These are phyloP conservation scores for Parnassius mnemosyne DNA, from an alignment of 2,888 invertebrate genomes.

Conservation along the genomic window DNA sequence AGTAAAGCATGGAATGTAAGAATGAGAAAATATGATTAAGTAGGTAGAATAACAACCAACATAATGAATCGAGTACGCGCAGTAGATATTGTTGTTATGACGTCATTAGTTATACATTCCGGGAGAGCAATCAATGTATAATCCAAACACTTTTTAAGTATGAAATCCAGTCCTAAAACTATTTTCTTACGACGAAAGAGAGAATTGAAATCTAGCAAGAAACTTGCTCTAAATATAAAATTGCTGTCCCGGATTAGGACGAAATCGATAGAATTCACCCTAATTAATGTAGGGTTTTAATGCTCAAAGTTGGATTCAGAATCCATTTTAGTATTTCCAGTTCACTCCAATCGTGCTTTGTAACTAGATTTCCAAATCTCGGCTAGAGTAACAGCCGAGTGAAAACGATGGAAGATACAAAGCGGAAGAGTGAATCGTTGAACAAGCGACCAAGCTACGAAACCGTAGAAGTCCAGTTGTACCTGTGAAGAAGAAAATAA, in stretches of 20 bases:
- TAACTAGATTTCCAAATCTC: slow-evolving; percentile 98
- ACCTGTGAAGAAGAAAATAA: slow-evolving; percentile 61
- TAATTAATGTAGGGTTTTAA: slow-evolving; percentile 21
- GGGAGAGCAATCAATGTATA: slow-evolving; percentile 52
- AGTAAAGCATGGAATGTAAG: slow-evolving; percentile 62
- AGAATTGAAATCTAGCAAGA: slow-evolving; percentile 63
- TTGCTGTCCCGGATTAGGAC: slow-evolving; percentile 75
- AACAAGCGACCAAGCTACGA: slow-evolving; percentile 95
- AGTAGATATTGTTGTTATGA: slow-evolving; percentile 42
- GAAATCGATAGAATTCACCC: slow-evolving; percentile 46
- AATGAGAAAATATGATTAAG: slow-evolving; percentile 40
- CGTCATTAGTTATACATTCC: slow-evolving; percentile 44
- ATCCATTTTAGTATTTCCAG: slow-evolving; percentile 38
- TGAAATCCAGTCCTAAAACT: slow-evolving; percentile 51
- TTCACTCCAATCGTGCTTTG: slow-evolving; percentile 93
- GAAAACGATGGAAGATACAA: slow-evolving; percentile 98
- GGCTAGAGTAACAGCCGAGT: slow-evolving; percentile 95
- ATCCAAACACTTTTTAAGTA: slow-evolving; percentile 46
- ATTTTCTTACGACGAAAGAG: slow-evolving; percentile 48
- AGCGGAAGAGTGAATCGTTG: slow-evolving; percentile 95
- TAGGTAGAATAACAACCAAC: slow-evolving; percentile 45
- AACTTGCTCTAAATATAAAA: slow-evolving; percentile 60
- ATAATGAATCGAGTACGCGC: slow-evolving; percentile 46
- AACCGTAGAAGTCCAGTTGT: slow-evolving; percentile 95
- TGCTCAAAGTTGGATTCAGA: slow-evolving; percentile 47